A percentile compares a stretch with the other conserved stretches of the same genome.
Evolutionary conservation across 2,888 invertebrate species (phyloP).

Genomic region (Drosophila mettleri): DNA sequence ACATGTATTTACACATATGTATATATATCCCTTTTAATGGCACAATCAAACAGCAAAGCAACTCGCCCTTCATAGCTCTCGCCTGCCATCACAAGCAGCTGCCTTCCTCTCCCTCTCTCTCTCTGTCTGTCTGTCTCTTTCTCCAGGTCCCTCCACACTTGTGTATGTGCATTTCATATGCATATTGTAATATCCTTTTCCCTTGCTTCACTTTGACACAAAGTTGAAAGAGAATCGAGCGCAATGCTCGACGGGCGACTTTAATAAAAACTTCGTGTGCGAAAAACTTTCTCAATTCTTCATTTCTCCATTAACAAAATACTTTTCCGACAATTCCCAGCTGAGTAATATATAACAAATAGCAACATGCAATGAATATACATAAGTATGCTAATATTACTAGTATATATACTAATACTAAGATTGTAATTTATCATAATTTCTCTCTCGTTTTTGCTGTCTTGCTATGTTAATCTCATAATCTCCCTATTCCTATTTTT

Average conservation of each 20-base stretch:
- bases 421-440: too few relatives aligned
- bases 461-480: too few relatives aligned
- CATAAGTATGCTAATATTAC: background rate
- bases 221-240: slow-evolving; percentile 1
- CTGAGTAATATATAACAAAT: background rate
- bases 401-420: background rate
- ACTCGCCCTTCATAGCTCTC: slow-evolving; percentile 6
- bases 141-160: too few relatives aligned
- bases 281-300: background rate
- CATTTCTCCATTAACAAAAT: slow-evolving; percentile 1
- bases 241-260: slow-evolving; percentile 5
- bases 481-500: too few relatives aligned
- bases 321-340: background rate
- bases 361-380: background rate
- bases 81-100: slow-evolving; percentile 7
- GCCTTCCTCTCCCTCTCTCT: background rate
- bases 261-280: background rate
- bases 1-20: too few relatives aligned
- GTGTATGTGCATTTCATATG: slow-evolving; percentile 21
- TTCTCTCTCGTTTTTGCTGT: too few relatives aligned
- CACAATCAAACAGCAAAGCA: background rate
- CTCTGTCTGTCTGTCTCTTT: too few relatives aligned
- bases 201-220: slow-evolving; percentile 5
- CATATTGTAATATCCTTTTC: slow-evolving; percentile 20
- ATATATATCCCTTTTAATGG: background rate